Conservation (phyloP, 1,140 invertebrate species). For the Orchestia grillus region DNA sequence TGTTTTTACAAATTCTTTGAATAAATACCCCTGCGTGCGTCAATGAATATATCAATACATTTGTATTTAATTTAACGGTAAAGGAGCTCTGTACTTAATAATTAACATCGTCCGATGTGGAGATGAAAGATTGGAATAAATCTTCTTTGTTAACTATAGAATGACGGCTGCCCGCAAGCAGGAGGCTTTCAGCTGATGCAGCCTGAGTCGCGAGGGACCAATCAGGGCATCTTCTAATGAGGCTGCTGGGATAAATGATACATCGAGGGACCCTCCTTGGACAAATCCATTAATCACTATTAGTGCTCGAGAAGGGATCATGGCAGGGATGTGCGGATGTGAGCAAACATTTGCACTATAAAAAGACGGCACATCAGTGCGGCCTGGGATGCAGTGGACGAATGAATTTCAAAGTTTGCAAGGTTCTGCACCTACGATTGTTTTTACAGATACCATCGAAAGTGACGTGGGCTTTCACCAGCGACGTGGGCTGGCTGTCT, state of each 20-base stretch:
- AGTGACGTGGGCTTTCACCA: not conserved
- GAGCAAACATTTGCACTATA: too few species aligned
- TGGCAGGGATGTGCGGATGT: not conserved
- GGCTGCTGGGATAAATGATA: not conserved
- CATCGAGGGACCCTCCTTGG: not conserved
- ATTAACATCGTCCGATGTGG: not conserved
- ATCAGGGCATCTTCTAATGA: not conserved
- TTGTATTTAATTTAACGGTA: not conserved
- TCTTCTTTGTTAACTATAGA: not conserved
- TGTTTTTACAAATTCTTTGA: too few species aligned
- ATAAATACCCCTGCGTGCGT: not conserved
- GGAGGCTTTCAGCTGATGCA: not conserved
- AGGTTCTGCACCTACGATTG: too few species aligned
- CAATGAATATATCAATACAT: not conserved
- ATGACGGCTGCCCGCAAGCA: not conserved
- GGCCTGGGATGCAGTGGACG: too few species aligned
- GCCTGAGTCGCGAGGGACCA: not conserved
- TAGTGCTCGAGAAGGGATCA: too few species aligned
- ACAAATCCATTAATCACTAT: not conserved
- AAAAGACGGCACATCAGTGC: too few species aligned
- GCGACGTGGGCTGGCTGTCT: too few species aligned
- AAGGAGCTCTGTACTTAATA: not conserved
- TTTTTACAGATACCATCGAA: not conserved
- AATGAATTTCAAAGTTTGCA: too few species aligned
- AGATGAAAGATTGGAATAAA: not conserved